Percentiles rank a stretch among this genome's conserved stretches.
Conservation (phyloP, 1,140 invertebrate genomes). For the fruit fly (Drosophila melanogaster) region DNA sequence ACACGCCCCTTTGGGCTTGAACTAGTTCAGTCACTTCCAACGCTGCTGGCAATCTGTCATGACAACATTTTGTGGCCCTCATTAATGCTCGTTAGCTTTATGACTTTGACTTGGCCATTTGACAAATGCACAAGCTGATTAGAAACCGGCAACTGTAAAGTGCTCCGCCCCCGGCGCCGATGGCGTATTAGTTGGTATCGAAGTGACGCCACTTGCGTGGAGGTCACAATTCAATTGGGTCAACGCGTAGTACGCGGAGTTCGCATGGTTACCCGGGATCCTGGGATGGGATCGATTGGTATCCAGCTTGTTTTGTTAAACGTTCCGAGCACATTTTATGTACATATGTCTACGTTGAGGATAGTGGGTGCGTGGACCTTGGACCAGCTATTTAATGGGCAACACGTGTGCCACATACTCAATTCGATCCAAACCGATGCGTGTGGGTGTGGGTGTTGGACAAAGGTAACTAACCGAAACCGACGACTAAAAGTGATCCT, state of each 20-base stretch:
- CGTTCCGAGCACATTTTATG: conserved; percentile 50
- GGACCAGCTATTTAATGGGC: conserved; percentile 54
- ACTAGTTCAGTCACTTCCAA: not conserved
- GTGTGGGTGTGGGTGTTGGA: not conserved
- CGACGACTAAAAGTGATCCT: conserved; percentile 10
- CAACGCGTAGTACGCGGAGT: conserved; percentile 24
- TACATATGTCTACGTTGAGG: too few species aligned
- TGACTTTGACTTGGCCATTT: conserved; percentile 47
- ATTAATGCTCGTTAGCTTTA: conserved; percentile 65
- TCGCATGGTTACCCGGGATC: conserved; percentile 23
- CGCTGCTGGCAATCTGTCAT: conserved; percentile 41
- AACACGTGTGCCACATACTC: conserved; percentile 70
- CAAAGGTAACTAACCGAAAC: conserved; percentile 24
- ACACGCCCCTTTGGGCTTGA: not conserved
- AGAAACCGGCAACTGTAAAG: conserved; percentile 60
- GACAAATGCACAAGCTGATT: conserved; percentile 60
- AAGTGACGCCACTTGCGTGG: conserved; percentile 58
- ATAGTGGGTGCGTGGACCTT: conserved; percentile 12
- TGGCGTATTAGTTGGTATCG: conserved; percentile 45
- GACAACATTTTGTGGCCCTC: conserved; percentile 42
- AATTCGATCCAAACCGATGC: conserved; percentile 27
- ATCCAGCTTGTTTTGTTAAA: conserved; percentile 53
- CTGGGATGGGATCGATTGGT: not conserved
- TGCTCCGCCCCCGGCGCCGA: conserved; percentile 38
- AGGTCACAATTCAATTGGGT: conserved; percentile 48